phyloP scores from a whole-genome alignment of 2,888 invertebrate species.

The Oconnorella tubifera region DNA sequence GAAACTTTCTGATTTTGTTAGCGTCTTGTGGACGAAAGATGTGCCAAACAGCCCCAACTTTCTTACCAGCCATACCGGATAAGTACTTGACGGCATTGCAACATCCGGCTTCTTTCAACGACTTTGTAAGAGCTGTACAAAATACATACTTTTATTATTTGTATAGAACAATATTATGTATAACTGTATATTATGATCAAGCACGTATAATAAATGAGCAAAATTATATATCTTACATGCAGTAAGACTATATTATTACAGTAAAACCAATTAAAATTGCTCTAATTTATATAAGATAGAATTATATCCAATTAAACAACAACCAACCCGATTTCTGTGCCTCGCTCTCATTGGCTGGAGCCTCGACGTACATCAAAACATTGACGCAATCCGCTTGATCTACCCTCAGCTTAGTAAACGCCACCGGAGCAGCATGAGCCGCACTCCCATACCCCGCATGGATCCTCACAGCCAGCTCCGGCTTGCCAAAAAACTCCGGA shows the following conservation, averaged over 20 bases:
- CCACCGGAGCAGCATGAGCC: background rate
- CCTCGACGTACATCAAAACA: slow-evolving; percentile 17
- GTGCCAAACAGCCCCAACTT: slow-evolving; percentile 96
- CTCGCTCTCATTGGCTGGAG: slow-evolving; percentile 6
- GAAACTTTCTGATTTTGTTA: slow-evolving; percentile 5
- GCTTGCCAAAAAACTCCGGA: slow-evolving; percentile 84
- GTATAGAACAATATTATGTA: too few species aligned
- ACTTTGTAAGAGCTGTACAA: slow-evolving; percentile 6
- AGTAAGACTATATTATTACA: too few species aligned
- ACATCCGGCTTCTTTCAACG: slow-evolving; percentile 13
- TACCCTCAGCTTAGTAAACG: slow-evolving; percentile 6
- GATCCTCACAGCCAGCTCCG: slow-evolving; percentile 96
- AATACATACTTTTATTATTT: background rate
- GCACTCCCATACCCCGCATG: slow-evolving; percentile 85
- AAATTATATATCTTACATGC: too few species aligned
- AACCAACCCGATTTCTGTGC: slow-evolving; percentile 1
- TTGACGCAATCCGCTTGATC: slow-evolving; percentile 14
- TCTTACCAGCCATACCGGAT: slow-evolving; percentile 59
- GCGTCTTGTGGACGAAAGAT: slow-evolving; percentile 68
- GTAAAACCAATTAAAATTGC: too few species aligned
- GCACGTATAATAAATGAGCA: too few species aligned
- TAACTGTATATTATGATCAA: too few species aligned
- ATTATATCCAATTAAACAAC: too few species aligned
- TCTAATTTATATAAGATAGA: too few species aligned
- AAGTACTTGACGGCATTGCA: slow-evolving; percentile 68